Base-by-base conservation (phyloP, 2,888 invertebrate species). In the Trilocha varians region DNA sequence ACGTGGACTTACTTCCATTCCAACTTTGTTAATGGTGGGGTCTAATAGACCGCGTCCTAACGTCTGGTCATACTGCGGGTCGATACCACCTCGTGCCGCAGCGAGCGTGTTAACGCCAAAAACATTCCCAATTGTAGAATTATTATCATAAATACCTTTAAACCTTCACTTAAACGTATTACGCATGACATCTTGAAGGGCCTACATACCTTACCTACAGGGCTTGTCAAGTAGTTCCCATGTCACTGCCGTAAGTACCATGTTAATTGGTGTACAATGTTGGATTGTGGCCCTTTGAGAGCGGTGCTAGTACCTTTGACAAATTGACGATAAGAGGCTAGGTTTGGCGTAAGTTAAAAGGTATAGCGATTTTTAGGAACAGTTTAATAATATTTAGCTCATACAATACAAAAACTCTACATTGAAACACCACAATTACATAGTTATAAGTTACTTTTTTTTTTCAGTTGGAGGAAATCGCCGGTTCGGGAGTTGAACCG, bases 221-320 rank as follows among this genome's bases (percentile, higher is more conserved):
- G 25, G 25, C 11, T 11, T 25, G 25, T 11, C 8, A 25, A 25
- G 38, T 34, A 16, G 35, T 56, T 60, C 58, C 55, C 57, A 59
- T 52, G 56, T 47, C 47, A 45, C 49, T 49, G 47, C 43, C 44
- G 32, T 36, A 48, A 48, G 46, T 44, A 46, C 44, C 49, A 47
- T 53, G 47, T 59, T 59, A 59, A 59, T 55, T 52, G 57, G 48
- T 41, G 53, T 46, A 57, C 42, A 38, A 42, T 41, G 41, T 42
- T 37, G 42, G 38, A 34, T 42, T 35, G 25, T 41, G 34, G 38
- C 34, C 34, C 41, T 42, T 43, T 38, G 45, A 36, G 48, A 52
- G 47, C 50, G 52, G 43, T 47, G 34, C 42, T 52, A 46, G 56
- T 47, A 44, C 46, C 34, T 32, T 44, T 51, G 54, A 54, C 58